Evolutionary conservation across 1,140 invertebrate species (phyloP), one percentile per base, ranked within the genome.

Genomic region (Dreissena rostriformis): DNA sequence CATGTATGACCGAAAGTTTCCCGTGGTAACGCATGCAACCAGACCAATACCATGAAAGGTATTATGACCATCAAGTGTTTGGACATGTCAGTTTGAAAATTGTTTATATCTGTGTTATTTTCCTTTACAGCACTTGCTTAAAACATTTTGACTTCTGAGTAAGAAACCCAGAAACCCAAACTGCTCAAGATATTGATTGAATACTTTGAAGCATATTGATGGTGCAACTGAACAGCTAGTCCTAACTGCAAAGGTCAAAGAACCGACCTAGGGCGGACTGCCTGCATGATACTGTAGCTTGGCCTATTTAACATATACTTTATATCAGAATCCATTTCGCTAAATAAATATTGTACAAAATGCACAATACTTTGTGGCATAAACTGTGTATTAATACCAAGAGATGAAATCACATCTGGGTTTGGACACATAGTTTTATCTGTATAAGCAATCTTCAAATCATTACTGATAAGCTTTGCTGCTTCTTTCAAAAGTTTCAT

Each of bases 11-110:
- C 55, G n/a, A 28, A 63, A 26, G 57, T 61, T 22, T 28, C 73
- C 63, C 74, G 89, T 85, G 26, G 88, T 88, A 10, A 82, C 8
- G 49, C 67, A 12, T 19, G 79, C 67, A 39, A 72, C 73, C 8
- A 82, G 71, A 6, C 85, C 85, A 73, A 86, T 86, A 5, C 72
- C 75, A 82, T 91, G 88, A 63, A 90, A 88, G 11, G 84, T 88
- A 51, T 77, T 81, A 17, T 82, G 71, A 19, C 83, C 83, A 73
- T 85, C 75, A 10, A 85, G 49, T 7, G 77, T 81, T 51, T 26
- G 65, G 82, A 86, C 24, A 81, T 29, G 17, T 70, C 67, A 5
- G 17, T 28, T 6, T 70, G 67, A 29, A 1, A 26, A 70, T 1
- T n/a, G 15, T 6, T 28, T 17, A 22, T 70, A 29, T 70, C 67